These are phyloP conservation scores for Gallinago solitaria DNA, from an alignment of 2,797 vertebrate genomes.

Conservation along the genomic window DNA sequence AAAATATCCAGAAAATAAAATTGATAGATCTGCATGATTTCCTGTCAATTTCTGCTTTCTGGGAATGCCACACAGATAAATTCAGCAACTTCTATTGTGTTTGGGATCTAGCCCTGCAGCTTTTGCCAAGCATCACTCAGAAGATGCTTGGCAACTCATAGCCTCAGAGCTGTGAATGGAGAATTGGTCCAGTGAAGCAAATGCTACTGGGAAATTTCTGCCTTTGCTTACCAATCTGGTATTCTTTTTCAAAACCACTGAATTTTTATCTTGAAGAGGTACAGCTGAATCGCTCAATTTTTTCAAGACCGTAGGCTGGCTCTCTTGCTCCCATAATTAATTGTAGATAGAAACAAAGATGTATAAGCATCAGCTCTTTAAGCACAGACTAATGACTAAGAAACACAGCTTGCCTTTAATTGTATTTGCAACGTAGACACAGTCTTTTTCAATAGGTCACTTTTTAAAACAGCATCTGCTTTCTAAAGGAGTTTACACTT, in stretches of 20 bases:
- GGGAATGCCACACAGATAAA: background rate
- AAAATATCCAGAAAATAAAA: constrained; percentile 31
- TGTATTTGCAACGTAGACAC: background rate
- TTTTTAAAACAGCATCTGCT: background rate
- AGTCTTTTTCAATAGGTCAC: background rate
- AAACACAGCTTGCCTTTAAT: background rate
- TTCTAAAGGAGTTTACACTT: background rate
- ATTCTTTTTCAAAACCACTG: background rate
- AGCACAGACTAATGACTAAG: background rate
- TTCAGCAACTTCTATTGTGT: background rate
- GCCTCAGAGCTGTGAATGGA: background rate
- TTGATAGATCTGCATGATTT: background rate
- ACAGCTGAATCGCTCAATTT: background rate
- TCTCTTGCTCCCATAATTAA: background rate
- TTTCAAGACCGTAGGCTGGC: background rate
- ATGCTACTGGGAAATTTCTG: background rate
- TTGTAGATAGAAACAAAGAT: background rate
- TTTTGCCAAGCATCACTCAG: background rate
- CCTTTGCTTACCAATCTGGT: background rate
- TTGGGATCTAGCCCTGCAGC: background rate
- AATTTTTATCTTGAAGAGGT: background rate
- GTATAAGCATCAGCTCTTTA: background rate
- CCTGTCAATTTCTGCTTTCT: constrained; percentile 1
- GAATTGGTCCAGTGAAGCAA: background rate
- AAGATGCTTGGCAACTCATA: background rate